Evolutionary conservation across 2,888 invertebrate species (phyloP).

Genomic region (Syrista parreyssii): DNA sequence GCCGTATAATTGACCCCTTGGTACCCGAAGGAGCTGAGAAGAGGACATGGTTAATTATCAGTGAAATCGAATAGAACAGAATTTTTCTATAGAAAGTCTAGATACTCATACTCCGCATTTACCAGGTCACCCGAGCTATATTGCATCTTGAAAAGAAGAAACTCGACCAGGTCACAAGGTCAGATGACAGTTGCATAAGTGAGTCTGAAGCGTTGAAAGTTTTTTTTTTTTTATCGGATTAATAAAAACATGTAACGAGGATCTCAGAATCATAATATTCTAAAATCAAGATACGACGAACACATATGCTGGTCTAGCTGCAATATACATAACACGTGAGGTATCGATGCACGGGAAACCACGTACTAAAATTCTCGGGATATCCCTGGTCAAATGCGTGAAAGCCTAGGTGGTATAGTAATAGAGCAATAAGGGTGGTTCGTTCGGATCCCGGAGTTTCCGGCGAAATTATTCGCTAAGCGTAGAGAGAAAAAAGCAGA

Average conservation of each 20-base stretch:
- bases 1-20: not conserved
- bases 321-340: not conserved
- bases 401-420: not conserved
- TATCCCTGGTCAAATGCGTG: not conserved
- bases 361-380: not conserved
- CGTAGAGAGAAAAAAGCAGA: not conserved
- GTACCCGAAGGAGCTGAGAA: not conserved
- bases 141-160: not conserved
- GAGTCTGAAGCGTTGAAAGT: not conserved
- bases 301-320: not conserved
- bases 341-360: not conserved
- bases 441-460: not conserved
- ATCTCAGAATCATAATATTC: not conserved
- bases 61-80: no score
- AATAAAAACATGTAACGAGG: not conserved
- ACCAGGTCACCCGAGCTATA: not conserved
- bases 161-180: not conserved
- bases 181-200: not conserved
- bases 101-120: not conserved
- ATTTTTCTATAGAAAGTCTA: not conserved
- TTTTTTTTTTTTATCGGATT: not conserved
- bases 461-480: not conserved
- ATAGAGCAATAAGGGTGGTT: not conserved
- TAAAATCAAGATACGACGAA: not conserved
- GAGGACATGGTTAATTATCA: not conserved